These are phyloP conservation scores for Nephrotoma flavescens DNA, from an alignment of 2,888 invertebrate species.

Conservation along the genomic window DNA sequence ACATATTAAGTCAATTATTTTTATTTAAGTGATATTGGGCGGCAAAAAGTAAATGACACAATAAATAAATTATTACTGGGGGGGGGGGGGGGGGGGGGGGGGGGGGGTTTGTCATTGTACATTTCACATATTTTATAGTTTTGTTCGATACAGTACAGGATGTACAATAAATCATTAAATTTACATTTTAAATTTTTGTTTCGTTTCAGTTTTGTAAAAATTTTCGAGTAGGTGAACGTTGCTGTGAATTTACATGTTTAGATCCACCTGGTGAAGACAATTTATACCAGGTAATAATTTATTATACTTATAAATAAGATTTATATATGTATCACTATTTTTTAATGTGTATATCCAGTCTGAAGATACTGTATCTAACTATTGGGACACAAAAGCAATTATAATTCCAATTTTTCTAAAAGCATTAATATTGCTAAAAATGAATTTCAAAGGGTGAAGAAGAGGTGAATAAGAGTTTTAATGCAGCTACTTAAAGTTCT, in stretches of 20 bases:
- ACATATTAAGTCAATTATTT: too few species aligned
- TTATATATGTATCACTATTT: not conserved
- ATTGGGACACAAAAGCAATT: not conserved
- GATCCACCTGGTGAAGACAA: slow-evolving; percentile 57
- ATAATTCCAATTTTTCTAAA: not conserved
- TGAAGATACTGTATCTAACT: not conserved
- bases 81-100: too few species aligned
- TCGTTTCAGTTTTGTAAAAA: slow-evolving; percentile 62
- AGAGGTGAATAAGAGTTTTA: too few species aligned
- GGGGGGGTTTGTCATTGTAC: not conserved
- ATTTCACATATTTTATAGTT: not conserved
- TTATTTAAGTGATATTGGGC: too few species aligned
- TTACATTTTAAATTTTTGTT: not conserved
- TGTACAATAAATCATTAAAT: not conserved
- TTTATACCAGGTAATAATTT: slow-evolving; percentile 33
- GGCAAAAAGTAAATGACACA: not conserved
- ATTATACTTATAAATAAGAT: not conserved
- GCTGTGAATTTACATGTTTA: slow-evolving; percentile 81
- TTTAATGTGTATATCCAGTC: not conserved
- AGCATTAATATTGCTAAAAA: not conserved
- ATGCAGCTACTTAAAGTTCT: too few species aligned
- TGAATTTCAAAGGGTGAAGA: too few species aligned
- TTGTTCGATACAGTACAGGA: not conserved
- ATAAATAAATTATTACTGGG: not conserved
- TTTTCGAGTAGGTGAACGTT: slow-evolving; percentile 67